These are phyloP conservation scores for Nasua narica DNA, from an alignment of 2,797 vertebrate genomes.

Conservation along the genomic window DNA sequence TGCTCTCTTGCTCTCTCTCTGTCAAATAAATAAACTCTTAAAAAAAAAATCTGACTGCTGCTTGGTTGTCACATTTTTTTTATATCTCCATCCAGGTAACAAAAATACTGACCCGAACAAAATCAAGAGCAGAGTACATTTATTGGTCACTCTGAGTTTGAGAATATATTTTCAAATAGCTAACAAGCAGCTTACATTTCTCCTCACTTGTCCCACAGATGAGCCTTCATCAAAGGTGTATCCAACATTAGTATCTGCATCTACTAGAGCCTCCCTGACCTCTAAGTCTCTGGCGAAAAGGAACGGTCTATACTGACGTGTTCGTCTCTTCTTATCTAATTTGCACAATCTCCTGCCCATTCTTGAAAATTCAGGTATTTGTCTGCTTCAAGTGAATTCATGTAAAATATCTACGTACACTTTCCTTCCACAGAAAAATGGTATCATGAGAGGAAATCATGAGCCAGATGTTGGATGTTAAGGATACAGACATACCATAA, in stretches of 20 bases:
- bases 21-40: background rate
- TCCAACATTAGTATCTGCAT: background rate
- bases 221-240: background rate
- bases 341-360: background rate
- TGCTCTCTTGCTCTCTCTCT: background rate
- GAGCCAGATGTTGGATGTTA: background rate
- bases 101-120: background rate
- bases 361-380: background rate
- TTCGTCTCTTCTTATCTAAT: background rate
- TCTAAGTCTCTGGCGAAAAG: background rate
- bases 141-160: background rate
- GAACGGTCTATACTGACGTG: background rate
- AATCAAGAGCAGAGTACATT: background rate
- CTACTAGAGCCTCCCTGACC: background rate
- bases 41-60: background rate
- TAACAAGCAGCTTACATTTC: background rate
- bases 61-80: background rate
- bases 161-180: background rate
- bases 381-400: background rate
- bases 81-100: background rate
- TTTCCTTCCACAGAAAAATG: background rate
- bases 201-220: background rate
- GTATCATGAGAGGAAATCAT: background rate
- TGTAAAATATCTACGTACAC: background rate
- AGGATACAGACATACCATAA: background rate